These are phyloP conservation scores for Scaeva pyrastri DNA, from an alignment of 2,888 invertebrate species.

Conservation along the genomic window DNA sequence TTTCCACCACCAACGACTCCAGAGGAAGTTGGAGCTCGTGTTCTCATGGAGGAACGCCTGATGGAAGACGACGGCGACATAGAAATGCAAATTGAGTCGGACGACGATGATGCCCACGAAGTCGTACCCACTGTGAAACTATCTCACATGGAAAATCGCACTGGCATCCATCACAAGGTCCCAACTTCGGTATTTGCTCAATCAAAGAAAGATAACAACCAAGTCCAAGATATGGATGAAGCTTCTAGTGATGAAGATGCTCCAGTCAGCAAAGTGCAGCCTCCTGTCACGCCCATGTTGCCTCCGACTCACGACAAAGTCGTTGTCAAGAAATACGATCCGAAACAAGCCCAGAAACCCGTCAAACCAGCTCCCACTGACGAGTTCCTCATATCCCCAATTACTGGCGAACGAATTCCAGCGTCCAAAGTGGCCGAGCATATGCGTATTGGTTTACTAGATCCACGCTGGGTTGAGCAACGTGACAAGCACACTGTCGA, in stretches of 20 bases:
- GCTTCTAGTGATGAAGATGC: slow-evolving; percentile 91
- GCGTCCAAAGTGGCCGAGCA: slow-evolving; percentile 99
- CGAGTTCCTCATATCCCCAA: slow-evolving; percentile 98
- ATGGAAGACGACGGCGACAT: slow-evolving; percentile 92
- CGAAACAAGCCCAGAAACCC: slow-evolving; percentile 89
- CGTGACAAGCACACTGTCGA: slow-evolving; percentile 97
- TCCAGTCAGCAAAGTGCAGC: slow-evolving; percentile 82
- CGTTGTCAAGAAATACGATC: slow-evolving; percentile 98
- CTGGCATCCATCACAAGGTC: slow-evolving; percentile 83
- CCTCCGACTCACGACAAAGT: slow-evolving; percentile 97
- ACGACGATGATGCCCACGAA: slow-evolving; percentile 87
- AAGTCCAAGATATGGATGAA: slow-evolving; percentile 96
- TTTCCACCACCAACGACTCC: slow-evolving; percentile 99
- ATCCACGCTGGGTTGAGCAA: slow-evolving; percentile 99
- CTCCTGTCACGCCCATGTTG: slow-evolving; percentile 86
- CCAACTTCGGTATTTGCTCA: slow-evolving; percentile 81
- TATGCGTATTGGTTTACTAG: slow-evolving; percentile 97
- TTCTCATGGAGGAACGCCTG: slow-evolving; percentile 93
- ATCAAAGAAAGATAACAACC: slow-evolving; percentile 85
- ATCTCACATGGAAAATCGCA: slow-evolving; percentile 88
- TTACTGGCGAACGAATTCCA: slow-evolving; percentile 98
- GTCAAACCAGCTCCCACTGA: slow-evolving; percentile 89
- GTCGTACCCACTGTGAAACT: slow-evolving; percentile 85
- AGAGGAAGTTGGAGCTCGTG: slow-evolving; percentile 97
- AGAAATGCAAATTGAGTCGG: slow-evolving; percentile 95